Evolutionary conservation across 2,113 vertebrate genomes (phyloP).

Genomic region (Ardeotis arabs): DNA sequence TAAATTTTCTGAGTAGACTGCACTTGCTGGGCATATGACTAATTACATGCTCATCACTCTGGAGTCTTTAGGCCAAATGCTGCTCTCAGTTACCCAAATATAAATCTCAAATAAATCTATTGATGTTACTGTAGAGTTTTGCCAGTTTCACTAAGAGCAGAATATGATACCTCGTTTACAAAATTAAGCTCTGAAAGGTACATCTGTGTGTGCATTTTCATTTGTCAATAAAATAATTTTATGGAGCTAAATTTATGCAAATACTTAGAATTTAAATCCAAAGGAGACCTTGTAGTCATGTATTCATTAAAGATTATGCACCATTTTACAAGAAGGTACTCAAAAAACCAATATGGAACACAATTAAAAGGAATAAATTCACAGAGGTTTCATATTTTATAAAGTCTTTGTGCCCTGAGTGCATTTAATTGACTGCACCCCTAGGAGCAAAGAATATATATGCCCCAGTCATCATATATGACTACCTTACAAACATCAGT

Average conservation of each 20-base stretch:
- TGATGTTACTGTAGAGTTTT: background rate
- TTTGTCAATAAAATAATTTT: slow-evolving; percentile 69
- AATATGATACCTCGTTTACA: slow-evolving; percentile 21
- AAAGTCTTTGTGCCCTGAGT: background rate
- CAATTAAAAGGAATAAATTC: slow-evolving; percentile 64
- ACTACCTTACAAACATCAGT: background rate
- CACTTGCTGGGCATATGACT: slow-evolving; percentile 46
- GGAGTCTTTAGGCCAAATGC: slow-evolving; percentile 32
- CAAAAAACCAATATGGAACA: slow-evolving; percentile 50
- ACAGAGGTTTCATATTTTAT: slow-evolving; percentile 18
- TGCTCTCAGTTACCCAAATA: background rate
- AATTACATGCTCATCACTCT: slow-evolving; percentile 44
- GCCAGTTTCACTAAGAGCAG: background rate
- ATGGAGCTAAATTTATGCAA: slow-evolving; percentile 59
- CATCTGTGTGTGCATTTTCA: slow-evolving; percentile 53
- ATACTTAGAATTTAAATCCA: slow-evolving; percentile 67
- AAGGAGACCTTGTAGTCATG: slow-evolving; percentile 35
- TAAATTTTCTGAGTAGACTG: slow-evolving; percentile 38
- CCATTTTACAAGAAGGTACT: slow-evolving; percentile 58
- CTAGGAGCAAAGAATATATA: background rate
- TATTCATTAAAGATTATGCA: slow-evolving; percentile 71
- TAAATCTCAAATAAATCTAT: slow-evolving; percentile 18
- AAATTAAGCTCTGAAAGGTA: slow-evolving; percentile 50
- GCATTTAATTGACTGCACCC: background rate
- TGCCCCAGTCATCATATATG: background rate